Percentiles rank a stretch among this genome's conserved stretches.
These are phyloP conservation scores for Leptestheria dahalacensis DNA, from an alignment of 1,140 invertebrate genomes.

Conservation along the genomic window DNA sequence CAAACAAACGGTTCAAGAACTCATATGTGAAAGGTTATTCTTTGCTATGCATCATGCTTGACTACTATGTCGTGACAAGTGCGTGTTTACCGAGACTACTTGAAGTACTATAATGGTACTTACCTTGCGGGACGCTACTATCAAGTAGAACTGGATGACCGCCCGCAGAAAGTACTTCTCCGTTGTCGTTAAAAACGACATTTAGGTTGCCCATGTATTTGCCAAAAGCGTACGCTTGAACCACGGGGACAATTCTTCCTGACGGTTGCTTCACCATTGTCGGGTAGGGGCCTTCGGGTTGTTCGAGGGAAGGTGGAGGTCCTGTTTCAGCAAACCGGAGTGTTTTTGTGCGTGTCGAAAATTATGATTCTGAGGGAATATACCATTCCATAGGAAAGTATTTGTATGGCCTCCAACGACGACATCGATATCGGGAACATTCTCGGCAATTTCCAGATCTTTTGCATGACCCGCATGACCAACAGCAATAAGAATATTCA, in stretches of 20 bases:
- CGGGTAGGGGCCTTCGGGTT: constrained; percentile 57
- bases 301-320: constrained; percentile 43
- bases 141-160: constrained; percentile 71
- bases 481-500: constrained; percentile 66
- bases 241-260: constrained; percentile 60
- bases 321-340: constrained; percentile 1
- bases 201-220: constrained; percentile 74
- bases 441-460: constrained; percentile 58
- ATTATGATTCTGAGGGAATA: neutral
- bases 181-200: constrained; percentile 50
- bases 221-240: constrained; percentile 80
- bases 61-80: too few species aligned
- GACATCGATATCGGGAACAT: constrained; percentile 65
- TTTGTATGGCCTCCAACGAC: constrained; percentile 79
- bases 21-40: too few species aligned
- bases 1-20: too few species aligned
- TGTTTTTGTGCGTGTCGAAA: too few species aligned
- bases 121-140: constrained; percentile 43
- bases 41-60: too few species aligned
- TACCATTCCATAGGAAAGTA: constrained; percentile 64
- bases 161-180: constrained; percentile 46
- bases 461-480: constrained; percentile 71
- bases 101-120: too few species aligned
- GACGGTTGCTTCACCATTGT: constrained; percentile 48
- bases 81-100: too few species aligned